Conservation (phyloP, 2,888 invertebrate species). For the Diarsia dahlii region DNA sequence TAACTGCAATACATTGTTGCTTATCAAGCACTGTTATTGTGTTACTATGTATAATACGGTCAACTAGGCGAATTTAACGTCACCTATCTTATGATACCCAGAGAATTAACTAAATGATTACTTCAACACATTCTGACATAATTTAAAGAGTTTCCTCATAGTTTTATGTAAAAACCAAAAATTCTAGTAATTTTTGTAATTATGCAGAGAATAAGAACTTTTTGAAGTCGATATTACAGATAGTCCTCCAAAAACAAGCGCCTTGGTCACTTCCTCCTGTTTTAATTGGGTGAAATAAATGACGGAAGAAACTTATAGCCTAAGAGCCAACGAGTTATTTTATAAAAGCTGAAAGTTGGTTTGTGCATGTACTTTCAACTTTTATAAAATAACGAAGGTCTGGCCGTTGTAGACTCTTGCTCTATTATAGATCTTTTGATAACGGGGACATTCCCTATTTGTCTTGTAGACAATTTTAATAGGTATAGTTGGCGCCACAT, state of each 20-base stretch:
- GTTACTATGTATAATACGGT: neutral
- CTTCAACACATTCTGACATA: neutral
- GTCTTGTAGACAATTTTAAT: neutral
- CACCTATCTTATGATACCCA: neutral
- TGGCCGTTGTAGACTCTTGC: too few species aligned
- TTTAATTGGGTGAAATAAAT: too few species aligned
- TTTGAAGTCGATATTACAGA: too few species aligned
- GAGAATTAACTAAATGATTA: neutral
- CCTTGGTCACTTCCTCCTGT: too few species aligned
- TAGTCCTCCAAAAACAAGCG: too few species aligned
- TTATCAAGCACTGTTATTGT: slow-evolving; percentile 22
- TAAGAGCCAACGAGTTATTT: too few species aligned
- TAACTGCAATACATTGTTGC: slow-evolving; percentile 30
- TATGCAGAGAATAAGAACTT: neutral
- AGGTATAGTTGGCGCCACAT: too few species aligned
- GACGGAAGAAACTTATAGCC: too few species aligned
- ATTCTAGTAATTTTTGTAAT: neutral
- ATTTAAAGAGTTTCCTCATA: neutral
- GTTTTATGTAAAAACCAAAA: neutral
- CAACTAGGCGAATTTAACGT: neutral
- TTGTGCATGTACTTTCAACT: too few species aligned
- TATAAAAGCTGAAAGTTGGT: too few species aligned
- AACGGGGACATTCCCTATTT: neutral
- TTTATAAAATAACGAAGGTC: too few species aligned
- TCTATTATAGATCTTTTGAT: neutral